phyloP scores from a whole-genome alignment of 2,888 invertebrate genomes.

The Tanytarsus gracilentus region DNA sequence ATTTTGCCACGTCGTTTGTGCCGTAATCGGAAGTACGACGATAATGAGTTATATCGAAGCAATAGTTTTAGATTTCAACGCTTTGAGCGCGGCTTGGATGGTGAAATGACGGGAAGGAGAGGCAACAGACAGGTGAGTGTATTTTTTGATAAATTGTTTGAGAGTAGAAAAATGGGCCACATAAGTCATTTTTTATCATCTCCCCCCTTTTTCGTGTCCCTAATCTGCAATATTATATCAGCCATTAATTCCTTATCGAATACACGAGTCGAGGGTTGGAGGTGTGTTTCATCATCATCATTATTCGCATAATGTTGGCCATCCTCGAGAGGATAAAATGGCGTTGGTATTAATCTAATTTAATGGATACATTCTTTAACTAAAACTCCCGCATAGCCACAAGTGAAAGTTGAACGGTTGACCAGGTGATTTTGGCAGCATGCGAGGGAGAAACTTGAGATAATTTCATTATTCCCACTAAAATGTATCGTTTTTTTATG shows the following conservation, averaged over 20 bases:
- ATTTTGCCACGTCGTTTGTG: slow-evolving; percentile 63
- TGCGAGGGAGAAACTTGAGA: no score
- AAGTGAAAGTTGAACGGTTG: no score
- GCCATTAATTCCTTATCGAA: background rate
- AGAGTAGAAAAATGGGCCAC: no score
- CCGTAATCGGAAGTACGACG: slow-evolving; percentile 60
- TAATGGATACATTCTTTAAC: no score
- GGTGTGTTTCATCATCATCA: slow-evolving; percentile 1
- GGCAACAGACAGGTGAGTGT: slow-evolving; percentile 51
- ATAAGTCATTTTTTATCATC: background rate
- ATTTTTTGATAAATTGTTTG: no score
- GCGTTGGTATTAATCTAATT: no score
- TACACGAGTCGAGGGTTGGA: background rate
- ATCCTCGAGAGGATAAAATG: no score
- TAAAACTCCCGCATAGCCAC: no score
- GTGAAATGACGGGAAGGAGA: background rate
- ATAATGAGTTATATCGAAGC: slow-evolving; percentile 77
- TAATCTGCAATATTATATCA: slow-evolving; percentile 6
- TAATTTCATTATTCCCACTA: no score
- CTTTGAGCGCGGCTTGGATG: slow-evolving; percentile 52
- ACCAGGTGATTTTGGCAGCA: no score
- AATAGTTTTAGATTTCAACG: slow-evolving; percentile 83
- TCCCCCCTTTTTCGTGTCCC: background rate
- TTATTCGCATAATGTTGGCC: background rate
- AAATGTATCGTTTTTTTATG: no score